A percentile compares a stretch with the other conserved stretches of the same genome.
phyloP scores from a whole-genome alignment of 2,113 vertebrate species.

The Fregetta grallaria region DNA sequence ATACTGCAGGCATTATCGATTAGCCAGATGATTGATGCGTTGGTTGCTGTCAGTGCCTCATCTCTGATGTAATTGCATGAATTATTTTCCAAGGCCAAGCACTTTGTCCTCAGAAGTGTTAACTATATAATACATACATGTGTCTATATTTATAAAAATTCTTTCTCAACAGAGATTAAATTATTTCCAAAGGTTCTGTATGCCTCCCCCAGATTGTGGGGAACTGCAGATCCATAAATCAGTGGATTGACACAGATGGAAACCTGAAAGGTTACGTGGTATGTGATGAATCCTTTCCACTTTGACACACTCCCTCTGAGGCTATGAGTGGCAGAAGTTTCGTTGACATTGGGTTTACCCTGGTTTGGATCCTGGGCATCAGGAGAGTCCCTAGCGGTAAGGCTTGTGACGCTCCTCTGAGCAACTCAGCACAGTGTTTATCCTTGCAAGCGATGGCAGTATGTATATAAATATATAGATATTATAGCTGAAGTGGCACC shows the following conservation, averaged over 20 bases:
- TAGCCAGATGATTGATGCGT: conserved; percentile 62
- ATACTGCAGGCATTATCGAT: conserved; percentile 69
- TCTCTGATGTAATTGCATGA: conserved; percentile 71
- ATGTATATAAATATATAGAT: conserved; percentile 71
- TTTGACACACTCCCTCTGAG: not conserved
- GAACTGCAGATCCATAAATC: conserved; percentile 58
- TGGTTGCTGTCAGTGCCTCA: conserved; percentile 58
- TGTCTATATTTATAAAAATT: conserved; percentile 11
- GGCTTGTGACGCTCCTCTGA: not conserved
- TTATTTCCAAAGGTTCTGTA: conserved; percentile 57
- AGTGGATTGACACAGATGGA: conserved; percentile 34
- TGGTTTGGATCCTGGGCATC: not conserved
- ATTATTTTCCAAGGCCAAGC: conserved; percentile 68
- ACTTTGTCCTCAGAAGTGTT: conserved; percentile 69
- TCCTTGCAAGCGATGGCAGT: conserved; percentile 20
- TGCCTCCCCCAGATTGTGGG: not conserved
- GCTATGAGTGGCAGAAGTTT: not conserved
- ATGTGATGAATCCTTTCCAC: conserved; percentile 6
- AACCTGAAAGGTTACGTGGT: not conserved
- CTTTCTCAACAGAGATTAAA: conserved; percentile 62
- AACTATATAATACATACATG: conserved; percentile 47
- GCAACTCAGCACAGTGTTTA: conserved; percentile 10
- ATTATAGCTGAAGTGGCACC: conserved; percentile 75
- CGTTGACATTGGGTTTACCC: not conserved
- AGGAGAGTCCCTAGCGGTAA: not conserved